Base-by-base conservation (phyloP, 2,888 invertebrate species). In the Rhabditophanes sp. region DNA sequence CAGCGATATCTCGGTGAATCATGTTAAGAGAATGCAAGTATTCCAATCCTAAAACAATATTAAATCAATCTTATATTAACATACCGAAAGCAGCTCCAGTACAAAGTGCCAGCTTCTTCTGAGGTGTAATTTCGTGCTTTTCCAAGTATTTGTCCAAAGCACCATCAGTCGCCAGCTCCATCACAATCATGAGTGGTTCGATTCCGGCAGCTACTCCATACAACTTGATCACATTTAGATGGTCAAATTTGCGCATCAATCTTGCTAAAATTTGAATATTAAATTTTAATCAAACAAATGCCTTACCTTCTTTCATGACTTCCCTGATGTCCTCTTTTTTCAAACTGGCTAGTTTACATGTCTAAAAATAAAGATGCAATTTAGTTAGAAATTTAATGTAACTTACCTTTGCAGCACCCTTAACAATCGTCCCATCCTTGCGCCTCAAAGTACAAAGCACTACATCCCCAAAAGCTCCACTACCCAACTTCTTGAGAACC, bases 401-500 rank as follows among this genome's bases (percentile, higher is more conserved):
- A n/a, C n/a, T n/a, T n/a, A n/a, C n/a, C 18, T 46, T 46, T 31
- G 48, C 40, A 6, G 45, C 46, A 7, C 46, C 46, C 12, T 31
- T 17, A 9, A 45, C 31, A 5, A 27, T 22, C 14, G 30, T 32
- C 4, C 39, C 35, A 11, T 35, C 25, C 17, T 28, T 29, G 53
- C 54, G 15, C 56, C 50, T 1, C 5, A 5, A 14, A 6, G 4
- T 25, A n/a, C 15, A 5, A 1, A 25, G 6, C 14, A 25, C 37
- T 33, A 53, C 54, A 4, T 22, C 9, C 8, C 31, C 37, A 22
- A 46, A 46, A 1, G 41, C 41, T 19, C 41, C 41, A 18, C 42
- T 35, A 11, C 56, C 56, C 14, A 54, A 33, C 37, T 51, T 51
- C 35, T 50, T 54, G 18, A 41, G 40, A 6, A 42, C 28, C n/a